These are phyloP conservation scores for Rhodeus uyekii DNA, from an alignment of 2,797 vertebrate species.

Conservation along the genomic window DNA sequence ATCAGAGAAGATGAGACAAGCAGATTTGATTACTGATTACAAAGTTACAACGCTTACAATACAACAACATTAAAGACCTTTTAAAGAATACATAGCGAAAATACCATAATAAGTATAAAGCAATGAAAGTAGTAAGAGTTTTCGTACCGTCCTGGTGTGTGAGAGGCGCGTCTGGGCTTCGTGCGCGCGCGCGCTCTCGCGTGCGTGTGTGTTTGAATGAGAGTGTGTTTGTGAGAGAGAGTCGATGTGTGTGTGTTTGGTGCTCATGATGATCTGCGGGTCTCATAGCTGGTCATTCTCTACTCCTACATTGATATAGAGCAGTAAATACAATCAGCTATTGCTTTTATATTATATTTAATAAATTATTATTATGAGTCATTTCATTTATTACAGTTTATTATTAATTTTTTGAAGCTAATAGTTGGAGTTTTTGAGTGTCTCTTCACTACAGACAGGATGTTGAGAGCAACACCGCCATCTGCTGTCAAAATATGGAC, in stretches of 20 bases:
- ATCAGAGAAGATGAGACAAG: too few species aligned
- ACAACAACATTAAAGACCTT: neutral
- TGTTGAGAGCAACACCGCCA: neutral
- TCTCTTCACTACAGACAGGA: too few species aligned
- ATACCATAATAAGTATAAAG: too few species aligned
- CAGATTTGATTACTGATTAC: neutral
- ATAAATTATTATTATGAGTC: neutral
- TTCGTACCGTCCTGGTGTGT: conserved; percentile 8
- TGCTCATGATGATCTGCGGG: neutral
- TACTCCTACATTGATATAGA: neutral
- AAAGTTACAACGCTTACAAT: neutral
- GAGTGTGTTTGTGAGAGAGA: too few species aligned
- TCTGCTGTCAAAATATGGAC: neutral
- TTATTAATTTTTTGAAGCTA: neutral
- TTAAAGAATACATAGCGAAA: neutral
- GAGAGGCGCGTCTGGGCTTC: neutral
- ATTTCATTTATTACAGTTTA: neutral
- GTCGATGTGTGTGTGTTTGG: neutral
- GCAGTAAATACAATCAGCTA: too few species aligned
- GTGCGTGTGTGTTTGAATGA: too few species aligned
- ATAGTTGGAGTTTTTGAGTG: too few species aligned
- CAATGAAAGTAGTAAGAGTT: neutral
- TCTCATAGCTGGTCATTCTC: neutral
- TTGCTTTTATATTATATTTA: neutral
- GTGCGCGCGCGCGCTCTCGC: too few species aligned